Evolutionary conservation across 2,113 vertebrate genomes (phyloP).

Genomic region (Rousettus leschenaultii): DNA sequence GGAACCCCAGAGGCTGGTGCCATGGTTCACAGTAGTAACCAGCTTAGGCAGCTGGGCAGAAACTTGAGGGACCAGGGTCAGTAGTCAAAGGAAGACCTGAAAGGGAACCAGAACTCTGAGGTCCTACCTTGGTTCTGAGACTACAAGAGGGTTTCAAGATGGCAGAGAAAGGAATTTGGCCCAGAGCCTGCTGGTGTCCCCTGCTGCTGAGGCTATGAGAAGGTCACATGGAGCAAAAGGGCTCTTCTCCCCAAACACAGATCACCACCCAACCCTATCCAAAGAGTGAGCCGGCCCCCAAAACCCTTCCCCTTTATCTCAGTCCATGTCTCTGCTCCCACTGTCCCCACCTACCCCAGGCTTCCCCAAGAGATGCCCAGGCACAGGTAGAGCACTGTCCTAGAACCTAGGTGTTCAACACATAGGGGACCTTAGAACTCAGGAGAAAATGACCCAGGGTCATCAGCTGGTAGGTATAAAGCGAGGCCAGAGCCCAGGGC

Average conservation of each 20-base stretch:
- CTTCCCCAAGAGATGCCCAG: not conserved
- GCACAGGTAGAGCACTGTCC: not conserved
- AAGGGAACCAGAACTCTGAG: not conserved
- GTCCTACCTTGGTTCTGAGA: not conserved
- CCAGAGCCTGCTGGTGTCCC: not conserved
- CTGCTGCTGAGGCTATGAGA: not conserved
- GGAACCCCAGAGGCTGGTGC: not conserved
- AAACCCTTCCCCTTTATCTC: not conserved
- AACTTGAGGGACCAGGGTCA: not conserved
- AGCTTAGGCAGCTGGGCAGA: not conserved
- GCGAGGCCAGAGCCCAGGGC: not conserved
- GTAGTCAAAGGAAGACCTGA: not conserved
- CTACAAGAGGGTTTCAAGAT: not conserved
- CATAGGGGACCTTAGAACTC: not conserved
- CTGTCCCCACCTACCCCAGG: not conserved
- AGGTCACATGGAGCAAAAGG: not conserved
- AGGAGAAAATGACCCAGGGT: not conserved
- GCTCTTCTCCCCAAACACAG: not conserved
- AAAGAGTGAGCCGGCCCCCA: not conserved
- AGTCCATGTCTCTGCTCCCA: not conserved
- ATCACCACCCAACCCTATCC: not conserved
- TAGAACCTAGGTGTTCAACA: not conserved
- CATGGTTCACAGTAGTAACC: not conserved
- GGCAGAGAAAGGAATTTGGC: not conserved
- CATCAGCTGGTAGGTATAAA: not conserved